phyloP scores from a whole-genome alignment of 2,888 invertebrate species.

The Pterobdella sp. region DNA sequence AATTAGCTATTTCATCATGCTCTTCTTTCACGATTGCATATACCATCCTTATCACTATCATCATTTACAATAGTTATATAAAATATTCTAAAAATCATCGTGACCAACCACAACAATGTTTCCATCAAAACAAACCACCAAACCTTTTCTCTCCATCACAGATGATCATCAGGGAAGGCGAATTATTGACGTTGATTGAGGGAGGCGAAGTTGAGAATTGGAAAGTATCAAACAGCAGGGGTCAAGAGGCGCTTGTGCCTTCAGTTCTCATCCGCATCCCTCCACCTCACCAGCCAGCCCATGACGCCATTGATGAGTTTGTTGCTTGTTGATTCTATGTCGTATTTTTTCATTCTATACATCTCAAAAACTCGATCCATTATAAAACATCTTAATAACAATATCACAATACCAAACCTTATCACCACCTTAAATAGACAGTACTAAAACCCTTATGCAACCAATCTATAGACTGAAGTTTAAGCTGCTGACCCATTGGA shows the following conservation, averaged over 20 bases:
- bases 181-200: constrained; percentile 38
- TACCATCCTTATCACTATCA: not conserved
- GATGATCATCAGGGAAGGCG: constrained; percentile 35
- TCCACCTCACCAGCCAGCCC: constrained; percentile 35
- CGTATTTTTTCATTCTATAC: not conserved
- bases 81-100: not conserved
- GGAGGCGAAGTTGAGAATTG: constrained; percentile 34
- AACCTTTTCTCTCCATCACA: too few species aligned
- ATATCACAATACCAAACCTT: too few species aligned
- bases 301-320: constrained; percentile 37
- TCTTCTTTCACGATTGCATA: not conserved
- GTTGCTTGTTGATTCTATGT: constrained; percentile 6
- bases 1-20: too few species aligned
- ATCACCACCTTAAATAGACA: not conserved
- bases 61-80: not conserved
- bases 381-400: too few species aligned
- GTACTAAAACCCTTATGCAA: not conserved
- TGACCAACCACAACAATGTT: not conserved
- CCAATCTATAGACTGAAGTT: constrained; percentile 40
- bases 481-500: constrained; percentile 48
- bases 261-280: constrained; percentile 36
- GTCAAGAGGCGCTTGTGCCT: constrained; percentile 36
- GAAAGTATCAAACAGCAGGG: constrained; percentile 36
- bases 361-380: not conserved
- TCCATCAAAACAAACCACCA: not conserved